Evolutionary conservation across 2,888 invertebrate species (phyloP), one percentile per base, ranked within the genome.

Genomic region (Abrostola triplasia): DNA sequence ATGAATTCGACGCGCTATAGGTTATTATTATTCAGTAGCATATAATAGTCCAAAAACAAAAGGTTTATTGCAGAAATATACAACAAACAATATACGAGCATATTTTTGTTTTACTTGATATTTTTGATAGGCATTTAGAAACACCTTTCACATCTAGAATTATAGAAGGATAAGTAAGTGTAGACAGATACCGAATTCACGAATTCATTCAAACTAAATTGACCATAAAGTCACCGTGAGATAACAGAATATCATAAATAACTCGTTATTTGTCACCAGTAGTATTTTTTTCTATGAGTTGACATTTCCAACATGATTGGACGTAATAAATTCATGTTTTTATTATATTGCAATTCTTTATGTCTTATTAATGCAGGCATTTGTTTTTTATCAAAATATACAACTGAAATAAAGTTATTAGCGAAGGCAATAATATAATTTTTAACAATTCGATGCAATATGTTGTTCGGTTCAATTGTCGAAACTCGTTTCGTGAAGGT

Each of bases 401-500:
- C 5, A 13, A 24, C 24, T 9, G 8, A 9, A 47, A 47, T 47
- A 47, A 47, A 24, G 44, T 47, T 47, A 47, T 47, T 47, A 47
- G 44, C 13, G 13, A 9, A 0, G 24, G 13, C 12, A 47, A 47
- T 5, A 47, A 13, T 8, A 47, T 9, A 13, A 47, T 9, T 9
- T 24, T 8, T 8, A 7, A 9, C 10, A 47, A 13, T 47, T 44
- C 36, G 40, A 12, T 47, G 41, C 51, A 59, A 50, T 38, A 53
- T 41, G 38, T 49, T 58, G 42, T 35, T 50, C 36, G 47, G 48
- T 67, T 63, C 11, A 54, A 55, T 58, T 10, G n/a, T 37, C 38
- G 61, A 40, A 75, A 72, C 72, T 52, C 9, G 70, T 72, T 74
- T 11, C 38, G 9, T 5, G 59, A 60, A 70, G 65, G 66, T 65